A percentile compares a stretch with the other conserved stretches of the same genome.
phyloP scores from a whole-genome alignment of 1,140 invertebrate genomes.

The Tetragnatha versicolor region DNA sequence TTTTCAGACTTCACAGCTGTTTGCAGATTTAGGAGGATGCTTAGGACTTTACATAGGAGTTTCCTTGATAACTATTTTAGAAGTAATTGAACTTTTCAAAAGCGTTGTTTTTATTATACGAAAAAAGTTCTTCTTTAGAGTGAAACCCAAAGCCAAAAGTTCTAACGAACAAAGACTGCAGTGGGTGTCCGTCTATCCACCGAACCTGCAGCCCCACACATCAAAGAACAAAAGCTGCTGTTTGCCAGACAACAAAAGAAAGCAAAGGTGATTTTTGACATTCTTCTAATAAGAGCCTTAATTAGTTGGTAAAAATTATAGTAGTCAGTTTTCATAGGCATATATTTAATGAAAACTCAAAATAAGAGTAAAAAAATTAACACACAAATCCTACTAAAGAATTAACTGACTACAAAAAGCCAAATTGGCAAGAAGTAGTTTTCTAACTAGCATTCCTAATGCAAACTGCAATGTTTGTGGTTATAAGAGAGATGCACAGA shows the following conservation, averaged over 20 bases:
- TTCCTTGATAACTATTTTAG: slow-evolving; percentile 45
- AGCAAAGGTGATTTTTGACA: neutral
- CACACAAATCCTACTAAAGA: no score
- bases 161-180: neutral
- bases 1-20: slow-evolving; percentile 44
- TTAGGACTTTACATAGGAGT: slow-evolving; percentile 53
- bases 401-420: no score
- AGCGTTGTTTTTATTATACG: slow-evolving; percentile 42
- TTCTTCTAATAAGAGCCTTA: neutral
- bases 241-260: neutral
- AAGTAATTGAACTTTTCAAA: slow-evolving; percentile 39
- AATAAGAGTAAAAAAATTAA: no score
- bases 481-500: no score
- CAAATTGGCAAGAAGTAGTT: no score
- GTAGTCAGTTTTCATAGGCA: neutral
- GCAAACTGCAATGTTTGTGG: no score
- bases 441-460: no score
- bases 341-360: neutral
- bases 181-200: neutral
- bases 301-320: neutral
- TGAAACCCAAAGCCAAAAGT: neutral
- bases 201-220: neutral
- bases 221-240: neutral
- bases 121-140: neutral
- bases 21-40: slow-evolving; percentile 52